Base-by-base conservation (phyloP, 1,140 invertebrate species). In the Elymnias hypermnestra region DNA sequence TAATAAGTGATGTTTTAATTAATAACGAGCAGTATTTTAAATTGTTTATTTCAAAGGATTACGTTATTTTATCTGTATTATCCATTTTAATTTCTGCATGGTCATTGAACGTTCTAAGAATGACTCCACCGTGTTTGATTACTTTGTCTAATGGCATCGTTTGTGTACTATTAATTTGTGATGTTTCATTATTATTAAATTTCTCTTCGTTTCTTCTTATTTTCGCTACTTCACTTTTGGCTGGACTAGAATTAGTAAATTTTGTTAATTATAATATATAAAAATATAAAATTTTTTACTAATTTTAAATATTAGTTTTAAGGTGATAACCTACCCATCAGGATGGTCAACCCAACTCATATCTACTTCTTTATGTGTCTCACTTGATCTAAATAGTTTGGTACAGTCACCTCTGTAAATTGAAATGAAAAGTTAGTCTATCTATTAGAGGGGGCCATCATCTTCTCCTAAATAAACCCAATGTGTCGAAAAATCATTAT, bases 251-350 rank as follows among this genome's bases (percentile, higher is more conserved):
- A 29, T 4, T n/a, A 9, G 1, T 9, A n/a, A n/a, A n/a, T n/a
- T n/a, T n/a, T n/a, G n/a, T n/a, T n/a, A n/a, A n/a, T n/a, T n/a
- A n/a, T 21, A 21, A 6, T 4, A 21, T 21, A 21, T 6, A 21
- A 21, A 21, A 21, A 6, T 21, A 21, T 4, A 21, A 21, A 21
- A 4, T 23, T 1, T 33, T n/a, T 14, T 40, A 22, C 42, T 21
- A 21, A 6, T 6, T 21, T 21, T 4, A 21, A 21, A 6, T 21
- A 21, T 21, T 4, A 21, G 3, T 21, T 21, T 3, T 21, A 21
- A 21, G n/a, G n/a, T n/a, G n/a, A n/a, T n/a, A n/a, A n/a, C n/a
- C 37, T 69, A 76, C 72, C 69, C 72, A 42, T 76, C 72, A 7
- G 69, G 72, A 58, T 72, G 72, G 29, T 63, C 63, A 10, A 10